These are phyloP conservation scores for Phortica magna DNA, from an alignment of 2,888 invertebrate genomes.

Conservation along the genomic window DNA sequence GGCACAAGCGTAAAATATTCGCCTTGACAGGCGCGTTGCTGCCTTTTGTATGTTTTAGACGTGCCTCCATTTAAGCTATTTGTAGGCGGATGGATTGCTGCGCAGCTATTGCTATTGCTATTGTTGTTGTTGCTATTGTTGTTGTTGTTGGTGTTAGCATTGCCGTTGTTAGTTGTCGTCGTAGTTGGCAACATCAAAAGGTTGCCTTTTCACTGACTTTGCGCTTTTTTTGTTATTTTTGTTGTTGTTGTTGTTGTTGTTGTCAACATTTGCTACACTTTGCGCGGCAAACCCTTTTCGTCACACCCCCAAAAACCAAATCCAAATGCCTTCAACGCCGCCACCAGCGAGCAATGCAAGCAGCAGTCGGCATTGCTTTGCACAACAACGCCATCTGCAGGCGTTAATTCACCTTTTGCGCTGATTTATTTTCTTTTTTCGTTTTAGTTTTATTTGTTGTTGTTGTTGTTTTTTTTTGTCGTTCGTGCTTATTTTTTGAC, in stretches of 20 bases:
- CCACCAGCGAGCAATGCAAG: not conserved
- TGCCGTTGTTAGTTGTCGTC: conserved; percentile 20
- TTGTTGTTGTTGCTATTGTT: conserved; percentile 33
- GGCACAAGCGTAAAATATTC: conserved; percentile 34
- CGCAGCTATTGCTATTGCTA: too few species aligned
- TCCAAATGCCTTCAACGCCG: not conserved
- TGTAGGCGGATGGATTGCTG: conserved; percentile 1
- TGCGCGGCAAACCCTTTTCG: not conserved
- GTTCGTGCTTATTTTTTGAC: conserved; percentile 37
- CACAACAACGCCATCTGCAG: conserved; percentile 14
- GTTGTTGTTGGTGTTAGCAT: conserved; percentile 26
- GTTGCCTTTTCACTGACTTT: conserved; percentile 24
- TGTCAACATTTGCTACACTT: not conserved
- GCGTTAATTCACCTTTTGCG: conserved; percentile 53
- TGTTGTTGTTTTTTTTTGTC: conserved; percentile 36
- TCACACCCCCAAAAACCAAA: not conserved
- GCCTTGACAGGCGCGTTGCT: conserved; percentile 37
- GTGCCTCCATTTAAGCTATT: conserved; percentile 13
- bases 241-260: not conserved
- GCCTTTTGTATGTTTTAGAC: conserved; percentile 42
- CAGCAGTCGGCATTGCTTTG: not conserved
- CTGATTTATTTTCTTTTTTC: conserved; percentile 51
- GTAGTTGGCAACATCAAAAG: conserved; percentile 56
- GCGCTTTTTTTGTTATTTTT: not conserved
- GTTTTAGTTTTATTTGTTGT: conserved; percentile 33